Evolutionary conservation across 2,888 invertebrate species (phyloP).

Genomic region (Allacma fusca): DNA sequence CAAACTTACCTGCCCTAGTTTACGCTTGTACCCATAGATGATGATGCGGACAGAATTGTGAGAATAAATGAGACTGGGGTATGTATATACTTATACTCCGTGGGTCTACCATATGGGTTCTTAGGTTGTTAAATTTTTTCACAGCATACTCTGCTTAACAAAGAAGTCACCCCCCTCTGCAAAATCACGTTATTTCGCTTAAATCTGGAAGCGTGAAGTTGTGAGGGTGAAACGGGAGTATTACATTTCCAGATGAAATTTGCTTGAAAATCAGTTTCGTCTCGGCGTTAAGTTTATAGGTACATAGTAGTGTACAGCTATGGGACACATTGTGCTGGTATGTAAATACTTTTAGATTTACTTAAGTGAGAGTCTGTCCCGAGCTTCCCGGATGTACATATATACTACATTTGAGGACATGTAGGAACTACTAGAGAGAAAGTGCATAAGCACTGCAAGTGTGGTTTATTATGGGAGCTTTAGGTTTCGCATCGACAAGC

Average conservation of each 20-base stretch:
- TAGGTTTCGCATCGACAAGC: slow-evolving; percentile 16
- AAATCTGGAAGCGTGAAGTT: slow-evolving; percentile 8
- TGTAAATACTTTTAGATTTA: no score
- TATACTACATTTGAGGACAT: neutral
- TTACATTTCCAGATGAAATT: slow-evolving; percentile 8
- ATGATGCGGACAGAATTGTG: no score
- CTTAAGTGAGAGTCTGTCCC: no score
- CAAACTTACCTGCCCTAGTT: no score
- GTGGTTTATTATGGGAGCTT: neutral
- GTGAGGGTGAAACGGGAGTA: slow-evolving; percentile 2
- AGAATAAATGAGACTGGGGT: no score
- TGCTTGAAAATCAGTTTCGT: slow-evolving; percentile 2
- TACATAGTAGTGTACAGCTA: no score
- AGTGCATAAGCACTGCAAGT: neutral
- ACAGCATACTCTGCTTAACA: neutral
- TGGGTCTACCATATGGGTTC: no score
- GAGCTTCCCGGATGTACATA: no score
- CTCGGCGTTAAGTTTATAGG: no score
- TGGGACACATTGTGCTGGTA: no score
- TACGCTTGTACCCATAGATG: no score
- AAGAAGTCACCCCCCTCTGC: neutral
- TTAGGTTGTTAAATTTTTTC: neutral
- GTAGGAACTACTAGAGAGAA: neutral
- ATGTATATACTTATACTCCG: no score
- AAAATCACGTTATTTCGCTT: slow-evolving; percentile 5